Evolutionary conservation across 2,888 invertebrate species (phyloP), one percentile per base, ranked within the genome.

Genomic region (Lordiphosa andalusiaca): DNA sequence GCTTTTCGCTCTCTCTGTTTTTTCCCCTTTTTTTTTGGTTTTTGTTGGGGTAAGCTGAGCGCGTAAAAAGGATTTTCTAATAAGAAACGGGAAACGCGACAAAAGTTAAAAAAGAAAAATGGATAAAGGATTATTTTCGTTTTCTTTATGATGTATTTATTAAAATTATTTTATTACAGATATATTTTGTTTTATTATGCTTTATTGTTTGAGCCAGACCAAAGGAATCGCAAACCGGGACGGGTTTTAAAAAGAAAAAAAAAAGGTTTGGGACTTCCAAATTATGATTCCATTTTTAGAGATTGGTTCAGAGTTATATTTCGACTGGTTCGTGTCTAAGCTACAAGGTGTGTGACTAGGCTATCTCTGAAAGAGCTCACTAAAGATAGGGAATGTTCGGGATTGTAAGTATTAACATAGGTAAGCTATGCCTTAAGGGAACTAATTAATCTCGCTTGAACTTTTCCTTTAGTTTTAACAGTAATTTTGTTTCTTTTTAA

Each of bases 11-110:
- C 16, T 55, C 25, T 38, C 41, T 38, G 42, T 49, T 47, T 35
- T 42, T 16, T 23, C 25, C 30, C 19, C 21, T 41, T 41, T 55
- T 55, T 35, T 41, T 41, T 55, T 55, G 19, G 33, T 56, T 19
- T 37, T 37, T 36, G 37, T 46, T 36, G 49, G 49, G 30, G 30
- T 30, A 54, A 47, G 47, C 72, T 58, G 51, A 55, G 53, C 63
- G 59, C 67, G 71, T 72, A 67, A 69, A 80, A 73, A 50, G 69
- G 64, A 73, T 77, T 84, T 76, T 76, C 55, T 55, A 69, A 62
- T 72, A 76, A 50, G 58, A 71, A 63, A 63, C 50, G 56, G 60
- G 60, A 48, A 42, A 48, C 54, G 62, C 60, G 59, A 44, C 44
- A 50, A 73, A 73, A 77, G 67, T 73, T 71, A 51, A 7, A 30